Base-by-base conservation (phyloP, 2,888 invertebrate species). In the Aphidius colemani region DNA sequence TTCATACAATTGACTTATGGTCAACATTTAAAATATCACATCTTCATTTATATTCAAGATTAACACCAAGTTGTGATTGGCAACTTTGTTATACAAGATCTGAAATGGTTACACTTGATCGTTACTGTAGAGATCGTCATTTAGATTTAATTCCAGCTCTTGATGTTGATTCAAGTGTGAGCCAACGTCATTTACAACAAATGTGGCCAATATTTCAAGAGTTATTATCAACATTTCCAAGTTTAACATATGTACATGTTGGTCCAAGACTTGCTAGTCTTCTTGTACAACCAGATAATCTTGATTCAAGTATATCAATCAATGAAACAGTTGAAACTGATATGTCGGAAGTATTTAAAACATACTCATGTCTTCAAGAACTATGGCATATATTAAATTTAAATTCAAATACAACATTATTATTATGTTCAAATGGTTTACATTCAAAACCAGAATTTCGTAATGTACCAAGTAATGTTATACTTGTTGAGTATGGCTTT, bases 401-500 rank as follows among this genome's bases (percentile, higher is more conserved):
- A 30, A 78, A 74, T 65, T 74, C 82, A 8, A 78, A 76, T 56
- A 79, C 82, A 45, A 84, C 84, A 11, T 71, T 84, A 10, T 74
- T 85, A 70, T 70, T 85, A 1, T 85, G 85, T 69, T 82, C 83
- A 60, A 84, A 84, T 73, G 82, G 83, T 61, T 74, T 85, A 64
- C 84, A 84, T 73, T 78, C 78, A 66, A 80, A 81, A 66, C 70
- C 79, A 7, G 81, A 82, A 65, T 81, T 82, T 64, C 78, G 77
- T n/a, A 81, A 77, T 66, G 74, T 87, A 61, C 87, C 87, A n/a
- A 83, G 83, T 13, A 85, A 86, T 71, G 81, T 86, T 50, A 81
- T 87, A 67, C 80, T 88, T 50, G 84, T 86, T 45, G 86, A 87
- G 74, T 87, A 87, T 76, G 87, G 87, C 49, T 86, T 87, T 74